Evolutionary conservation across 2,888 invertebrate species (phyloP).

Genomic region (Nomada ruficornis): DNA sequence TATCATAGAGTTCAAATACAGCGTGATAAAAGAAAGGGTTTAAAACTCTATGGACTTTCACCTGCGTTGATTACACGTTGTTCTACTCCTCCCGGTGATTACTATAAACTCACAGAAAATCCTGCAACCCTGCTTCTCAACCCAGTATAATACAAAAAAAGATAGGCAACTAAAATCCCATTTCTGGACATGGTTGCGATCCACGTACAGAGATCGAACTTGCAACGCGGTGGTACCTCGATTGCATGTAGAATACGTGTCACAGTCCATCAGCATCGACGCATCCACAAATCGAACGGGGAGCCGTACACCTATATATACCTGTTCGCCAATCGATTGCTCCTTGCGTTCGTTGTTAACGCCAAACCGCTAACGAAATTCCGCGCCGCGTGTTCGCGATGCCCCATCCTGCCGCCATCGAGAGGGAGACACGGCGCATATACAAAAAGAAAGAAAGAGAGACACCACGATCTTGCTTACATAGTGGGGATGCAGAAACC

Average conservation of each 20-base stretch:
- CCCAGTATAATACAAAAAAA: too few species aligned
- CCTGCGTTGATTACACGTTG: too few species aligned
- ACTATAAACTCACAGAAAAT: too few species aligned
- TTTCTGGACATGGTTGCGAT: too few species aligned
- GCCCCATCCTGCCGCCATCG: background rate
- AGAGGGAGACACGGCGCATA: background rate
- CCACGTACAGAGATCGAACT: slow-evolving; percentile 31
- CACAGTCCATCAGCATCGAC: slow-evolving; percentile 21
- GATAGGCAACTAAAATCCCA: too few species aligned
- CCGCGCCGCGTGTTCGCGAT: slow-evolving; percentile 19
- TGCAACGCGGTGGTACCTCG: slow-evolving; percentile 18
- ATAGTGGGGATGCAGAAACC: slow-evolving; percentile 38
- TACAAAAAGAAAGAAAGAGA: background rate
- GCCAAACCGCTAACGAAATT: slow-evolving; percentile 26
- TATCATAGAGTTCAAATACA: too few species aligned
- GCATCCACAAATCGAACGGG: background rate
- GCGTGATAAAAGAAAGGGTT: too few species aligned
- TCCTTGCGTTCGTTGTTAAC: slow-evolving; percentile 8
- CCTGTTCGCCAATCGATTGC: slow-evolving; percentile 8
- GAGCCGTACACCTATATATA: background rate
- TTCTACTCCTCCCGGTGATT: too few species aligned
- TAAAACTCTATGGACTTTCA: too few species aligned
- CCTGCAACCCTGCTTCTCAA: too few species aligned
- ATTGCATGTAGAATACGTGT: slow-evolving; percentile 1
- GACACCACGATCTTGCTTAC: background rate